Evolutionary conservation across 2,888 invertebrate species (phyloP), one percentile per base, ranked within the genome.

Genomic region (Sminthurinus aureus): DNA sequence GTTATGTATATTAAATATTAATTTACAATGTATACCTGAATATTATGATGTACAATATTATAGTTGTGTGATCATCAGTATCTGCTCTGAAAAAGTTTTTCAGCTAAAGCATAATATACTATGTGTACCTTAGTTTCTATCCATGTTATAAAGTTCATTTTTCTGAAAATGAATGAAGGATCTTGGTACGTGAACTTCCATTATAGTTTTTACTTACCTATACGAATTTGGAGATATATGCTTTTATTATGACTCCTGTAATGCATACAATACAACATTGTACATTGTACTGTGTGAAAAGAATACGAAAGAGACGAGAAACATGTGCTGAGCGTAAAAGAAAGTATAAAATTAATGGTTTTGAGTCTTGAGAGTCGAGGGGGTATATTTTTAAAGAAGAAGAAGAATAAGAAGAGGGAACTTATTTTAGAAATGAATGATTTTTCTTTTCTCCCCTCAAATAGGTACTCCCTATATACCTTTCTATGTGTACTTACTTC

Each of bases 241-340:
- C n/a, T n/a, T n/a, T n/a, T n/a, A n/a, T n/a, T n/a, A n/a, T n/a
- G n/a, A n/a, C n/a, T n/a, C n/a, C n/a, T n/a, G n/a, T n/a, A n/a
- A n/a, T 18, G 6, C 9, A 71, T 22, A 22, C 71, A 22, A 15
- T 24, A 67, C 20, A 71, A 22, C 6, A 20, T 22, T 26, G 66
- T 11, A 66, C 64, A 20, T 22, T 26, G 66, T 11, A 66, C 64
- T 78, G 78, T 52, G 24, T 78, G 51, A 69, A 18, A 71, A 76
- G 77, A 71, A 84, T 67, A 69, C 69, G 80, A 75, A 78, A 73
- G 69, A 83, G 85, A 87, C 84, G 80, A 82, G 85, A 83, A 87
- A 86, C 87, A 87, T 87, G 86, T 87, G 87, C 87, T 84, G 83
- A 85, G 87, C 86, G 87, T 79, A 76, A 83, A 81, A 80, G 84